Base-by-base conservation (phyloP, 2,888 invertebrate genomes). In the Hermaeophaga mercurialis region DNA sequence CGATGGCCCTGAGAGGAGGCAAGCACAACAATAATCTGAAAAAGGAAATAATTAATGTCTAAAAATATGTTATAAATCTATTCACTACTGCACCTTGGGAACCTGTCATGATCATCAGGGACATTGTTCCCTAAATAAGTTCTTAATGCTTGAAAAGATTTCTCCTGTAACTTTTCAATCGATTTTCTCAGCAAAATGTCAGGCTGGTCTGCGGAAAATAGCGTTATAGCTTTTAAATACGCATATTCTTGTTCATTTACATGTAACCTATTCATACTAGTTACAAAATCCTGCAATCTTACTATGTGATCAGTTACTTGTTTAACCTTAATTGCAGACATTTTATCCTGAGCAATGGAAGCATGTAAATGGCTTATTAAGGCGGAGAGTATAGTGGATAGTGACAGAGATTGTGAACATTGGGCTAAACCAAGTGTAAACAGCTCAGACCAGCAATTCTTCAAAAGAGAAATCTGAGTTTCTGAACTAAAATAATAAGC, bases 371-470 rank as follows among this genome's bases (percentile, higher is more conserved):
- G 93, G 71, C 85, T 85, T 53, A 89, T 85, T 73, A 94, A 85
- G 60, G 91, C 90, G 18, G 91, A 88, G 66, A 97, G 81, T 67
- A 96, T 89, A 47, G 91, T 86, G 48, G 86, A 80, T 58, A 96
- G 82, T 6, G 90, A 89, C 69, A 95, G 80, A 18, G 88, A 85
- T 54, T 87, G 84, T 0, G 91, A 85, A 73, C 91, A 91, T 78
- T 96, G 94, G 8, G 94, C 90, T 62, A 98, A 81, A 0, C 96
- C 96, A 24, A 98, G 82, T 1, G 91, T 88, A 75, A 98, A 93
- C 58, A 98, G 76, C 73, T 96, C 94, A 56, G 94, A 88, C 97
- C 97, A 98, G 69, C 92, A 91, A 52, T 88, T 87, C 73, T 91
- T 89, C 61, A 97, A 82, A 33, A 97, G 79, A 0, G 87, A 84